Base-by-base conservation (phyloP, 2,797 vertebrate species). In the Calcarius lapponicus region DNA sequence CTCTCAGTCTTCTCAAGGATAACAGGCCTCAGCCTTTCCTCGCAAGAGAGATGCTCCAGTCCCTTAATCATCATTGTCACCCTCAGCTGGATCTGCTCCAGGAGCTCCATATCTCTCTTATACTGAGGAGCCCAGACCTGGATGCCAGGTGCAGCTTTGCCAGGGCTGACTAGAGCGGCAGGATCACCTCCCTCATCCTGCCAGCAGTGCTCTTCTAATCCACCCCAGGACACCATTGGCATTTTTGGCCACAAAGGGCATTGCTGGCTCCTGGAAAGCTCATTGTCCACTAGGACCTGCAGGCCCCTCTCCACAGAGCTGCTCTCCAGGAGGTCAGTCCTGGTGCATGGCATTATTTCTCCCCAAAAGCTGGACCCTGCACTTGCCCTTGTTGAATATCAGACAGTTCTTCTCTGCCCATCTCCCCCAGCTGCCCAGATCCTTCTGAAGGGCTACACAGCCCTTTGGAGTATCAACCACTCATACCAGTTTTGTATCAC, bases 391-490 rank as follows among this genome's bases (percentile, higher is more conserved):
- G 29, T 18, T 40, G 12, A 45, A 12, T 34, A 26, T 26, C n/a
- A 71, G n/a, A 40, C 3, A 1, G 11, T 12, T 83, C 43, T 75
- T 69, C 32, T 64, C 32, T 40, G 10, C 6, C 12, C 58, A 78
- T 15, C 7, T 51, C n/a, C 34, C 25, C 17, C 13, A 45, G 8
- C 4, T 34, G 15, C 7, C 17, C 0, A 0, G 7, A 76, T 24
- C 25, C 51, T 78, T 20, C 58, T 20, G 45, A 47, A 66, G 31
- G 65, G 25, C 40, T 40, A 9, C 38, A 40, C 11, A 40, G 17
- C 4, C 11, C 31, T 45, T n/a, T 40, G 38, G 9, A 13, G 4
- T 78, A 47, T 28, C 26, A 57, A 17, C 45, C 7, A 47, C 18
- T 29, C 22, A 31, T 29, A 22, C 31, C 45, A 36, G 31, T 17